These are phyloP conservation scores for Sphaerophoria rueppellii DNA, from an alignment of 2,888 invertebrate genomes.

Conservation along the genomic window DNA sequence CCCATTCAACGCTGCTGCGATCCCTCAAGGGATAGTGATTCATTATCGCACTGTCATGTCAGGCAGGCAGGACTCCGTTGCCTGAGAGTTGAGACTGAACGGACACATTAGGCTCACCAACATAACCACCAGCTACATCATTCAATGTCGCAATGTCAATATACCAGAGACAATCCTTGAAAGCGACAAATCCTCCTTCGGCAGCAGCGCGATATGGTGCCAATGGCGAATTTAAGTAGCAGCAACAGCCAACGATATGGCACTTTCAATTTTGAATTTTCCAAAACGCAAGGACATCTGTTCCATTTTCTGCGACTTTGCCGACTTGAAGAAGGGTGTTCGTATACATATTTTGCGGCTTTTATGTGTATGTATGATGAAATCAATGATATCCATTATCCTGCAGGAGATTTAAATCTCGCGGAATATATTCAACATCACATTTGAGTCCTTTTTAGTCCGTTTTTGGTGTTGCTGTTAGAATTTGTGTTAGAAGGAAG, in stretches of 20 bases:
- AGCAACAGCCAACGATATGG: neutral
- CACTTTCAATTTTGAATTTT: constrained; percentile 75
- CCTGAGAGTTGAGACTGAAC: neutral
- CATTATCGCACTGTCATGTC: constrained; percentile 70
- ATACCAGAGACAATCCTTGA: constrained; percentile 50
- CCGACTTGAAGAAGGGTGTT: constrained; percentile 68
- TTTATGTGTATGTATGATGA: neutral
- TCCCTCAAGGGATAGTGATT: constrained; percentile 69
- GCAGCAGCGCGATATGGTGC: neutral
- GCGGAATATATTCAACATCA: constrained; percentile 35
- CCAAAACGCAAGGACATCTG: constrained; percentile 81
- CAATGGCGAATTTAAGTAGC: constrained; percentile 27
- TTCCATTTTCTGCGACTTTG: constrained; percentile 74
- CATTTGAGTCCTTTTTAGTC: constrained; percentile 35
- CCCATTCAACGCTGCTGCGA: neutral
- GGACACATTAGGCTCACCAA: constrained; percentile 67
- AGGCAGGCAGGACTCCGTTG: constrained; percentile 9
- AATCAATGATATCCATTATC: constrained; percentile 68
- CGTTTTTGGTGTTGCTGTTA: neutral
- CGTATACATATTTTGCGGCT: neutral
- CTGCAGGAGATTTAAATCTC: constrained; percentile 68
- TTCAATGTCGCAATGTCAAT: constrained; percentile 72
- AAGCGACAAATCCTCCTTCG: constrained; percentile 57
- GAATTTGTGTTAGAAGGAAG: constrained; percentile 10
- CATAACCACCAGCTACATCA: constrained; percentile 57